Evolutionary conservation across 2,113 vertebrate species (phyloP).

Genomic region (Cinclus mexicanus): DNA sequence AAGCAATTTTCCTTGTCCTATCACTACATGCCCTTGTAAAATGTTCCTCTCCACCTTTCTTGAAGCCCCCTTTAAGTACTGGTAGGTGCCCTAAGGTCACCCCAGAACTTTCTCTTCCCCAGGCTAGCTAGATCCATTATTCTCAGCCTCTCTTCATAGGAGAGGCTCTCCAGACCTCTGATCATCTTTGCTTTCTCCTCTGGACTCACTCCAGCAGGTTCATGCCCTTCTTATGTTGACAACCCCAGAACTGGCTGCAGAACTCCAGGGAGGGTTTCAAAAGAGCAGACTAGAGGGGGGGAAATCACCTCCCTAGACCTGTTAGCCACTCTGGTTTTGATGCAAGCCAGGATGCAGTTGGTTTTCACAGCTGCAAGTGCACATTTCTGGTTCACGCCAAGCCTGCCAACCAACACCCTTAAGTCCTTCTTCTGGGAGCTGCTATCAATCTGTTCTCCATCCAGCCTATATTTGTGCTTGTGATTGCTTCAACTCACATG

Average conservation of each 20-base stretch:
- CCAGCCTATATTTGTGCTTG: neutral
- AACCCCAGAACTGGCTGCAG: neutral
- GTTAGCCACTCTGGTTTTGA: neutral
- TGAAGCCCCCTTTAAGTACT: neutral
- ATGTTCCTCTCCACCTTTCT: neutral
- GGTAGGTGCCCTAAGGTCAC: neutral
- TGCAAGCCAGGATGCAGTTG: neutral
- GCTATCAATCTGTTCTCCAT: neutral
- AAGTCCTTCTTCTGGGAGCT: neutral
- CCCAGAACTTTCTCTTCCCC: neutral
- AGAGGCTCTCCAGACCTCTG: neutral
- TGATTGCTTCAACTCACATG: neutral
- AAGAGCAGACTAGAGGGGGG: neutral
- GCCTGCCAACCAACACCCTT: neutral
- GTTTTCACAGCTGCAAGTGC: neutral
- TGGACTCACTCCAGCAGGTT: neutral
- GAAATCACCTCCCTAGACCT: neutral
- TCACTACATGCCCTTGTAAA: neutral
- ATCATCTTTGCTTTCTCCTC: neutral
- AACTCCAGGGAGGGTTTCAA: neutral
- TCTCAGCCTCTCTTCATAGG: neutral
- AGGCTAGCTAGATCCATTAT: neutral
- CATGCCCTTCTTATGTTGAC: neutral
- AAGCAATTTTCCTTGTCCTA: neutral
- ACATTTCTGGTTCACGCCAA: neutral